A percentile compares a stretch with the other conserved stretches of the same genome.
Conservation (phyloP, 1,140 invertebrate species). For the Potamilus streckersoni region DNA sequence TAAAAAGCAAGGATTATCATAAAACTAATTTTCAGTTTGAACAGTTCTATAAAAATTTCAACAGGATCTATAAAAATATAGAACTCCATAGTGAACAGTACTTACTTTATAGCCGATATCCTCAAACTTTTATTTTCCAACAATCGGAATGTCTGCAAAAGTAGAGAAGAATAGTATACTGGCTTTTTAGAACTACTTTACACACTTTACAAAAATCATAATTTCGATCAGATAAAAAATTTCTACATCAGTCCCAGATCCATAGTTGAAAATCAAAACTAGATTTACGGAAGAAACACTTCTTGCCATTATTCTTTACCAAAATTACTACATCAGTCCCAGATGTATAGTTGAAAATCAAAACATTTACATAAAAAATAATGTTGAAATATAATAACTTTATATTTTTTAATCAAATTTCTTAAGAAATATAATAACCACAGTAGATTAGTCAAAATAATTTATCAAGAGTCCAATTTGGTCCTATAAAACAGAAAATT, state of each 20-base stretch:
- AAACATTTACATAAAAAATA: background rate
- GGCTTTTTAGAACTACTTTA: background rate
- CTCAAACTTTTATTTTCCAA: constrained; percentile 96
- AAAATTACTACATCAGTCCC: background rate
- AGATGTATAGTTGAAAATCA: background rate
- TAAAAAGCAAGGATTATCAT: no score
- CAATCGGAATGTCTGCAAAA: constrained; percentile 84
- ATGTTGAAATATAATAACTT: no score
- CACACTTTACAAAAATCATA: background rate
- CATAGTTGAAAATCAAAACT: background rate
- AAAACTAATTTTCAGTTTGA: no score
- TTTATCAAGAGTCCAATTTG: no score
- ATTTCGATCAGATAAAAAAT: no score
- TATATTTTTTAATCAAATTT: no score
- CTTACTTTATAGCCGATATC: constrained; percentile 84
- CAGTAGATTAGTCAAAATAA: no score
- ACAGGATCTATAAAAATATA: no score
- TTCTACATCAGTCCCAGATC: background rate
- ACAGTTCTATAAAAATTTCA: no score
- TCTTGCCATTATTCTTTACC: background rate
- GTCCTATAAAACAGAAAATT: no score
- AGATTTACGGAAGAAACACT: background rate
- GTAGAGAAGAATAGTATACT: constrained; percentile 44
- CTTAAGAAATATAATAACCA: no score
- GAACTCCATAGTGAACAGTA: constrained; percentile 5